These are phyloP conservation scores for Pangasianodon gigas DNA, from an alignment of 2,113 vertebrate genomes.

Conservation along the genomic window DNA sequence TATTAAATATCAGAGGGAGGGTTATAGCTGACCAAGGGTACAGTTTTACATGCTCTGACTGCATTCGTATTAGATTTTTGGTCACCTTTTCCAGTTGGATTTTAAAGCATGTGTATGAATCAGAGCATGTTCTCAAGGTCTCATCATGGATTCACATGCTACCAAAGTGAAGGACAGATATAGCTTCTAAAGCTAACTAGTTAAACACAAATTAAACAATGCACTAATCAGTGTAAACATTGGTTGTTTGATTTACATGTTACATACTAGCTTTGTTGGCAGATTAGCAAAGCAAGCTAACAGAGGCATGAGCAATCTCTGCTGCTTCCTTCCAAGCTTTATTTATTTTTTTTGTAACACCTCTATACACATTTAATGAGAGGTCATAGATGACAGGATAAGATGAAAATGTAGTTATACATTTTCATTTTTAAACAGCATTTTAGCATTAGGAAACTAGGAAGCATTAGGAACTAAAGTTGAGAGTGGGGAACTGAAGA, in stretches of 20 bases:
- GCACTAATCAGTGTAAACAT: not conserved
- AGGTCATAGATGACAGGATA: not conserved
- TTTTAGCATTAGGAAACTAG: not conserved
- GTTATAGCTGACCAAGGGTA: not conserved
- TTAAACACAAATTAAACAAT: not conserved
- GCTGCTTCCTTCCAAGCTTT: not conserved
- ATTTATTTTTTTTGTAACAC: not conserved
- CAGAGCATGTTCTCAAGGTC: not conserved
- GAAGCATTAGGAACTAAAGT: not conserved
- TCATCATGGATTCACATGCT: not conserved
- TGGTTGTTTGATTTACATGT: not conserved
- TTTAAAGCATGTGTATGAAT: not conserved
- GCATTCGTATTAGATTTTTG: slow-evolving; percentile 26
- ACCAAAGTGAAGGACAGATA: not conserved
- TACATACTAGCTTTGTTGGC: too few species aligned
- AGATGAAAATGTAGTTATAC: not conserved
- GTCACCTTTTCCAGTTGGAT: slow-evolving; percentile 4
- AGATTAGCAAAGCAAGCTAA: not conserved
- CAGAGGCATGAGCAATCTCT: not conserved
- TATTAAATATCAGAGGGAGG: not conserved
- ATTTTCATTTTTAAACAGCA: not conserved
- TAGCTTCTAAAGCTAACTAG: not conserved
- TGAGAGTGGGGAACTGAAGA: not conserved
- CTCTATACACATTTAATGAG: not conserved
- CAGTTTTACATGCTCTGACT: not conserved